A percentile compares a stretch with the other conserved stretches of the same genome.
Evolutionary conservation across 2,888 invertebrate genomes (phyloP).

Genomic region (Agriopis leucophaearia): DNA sequence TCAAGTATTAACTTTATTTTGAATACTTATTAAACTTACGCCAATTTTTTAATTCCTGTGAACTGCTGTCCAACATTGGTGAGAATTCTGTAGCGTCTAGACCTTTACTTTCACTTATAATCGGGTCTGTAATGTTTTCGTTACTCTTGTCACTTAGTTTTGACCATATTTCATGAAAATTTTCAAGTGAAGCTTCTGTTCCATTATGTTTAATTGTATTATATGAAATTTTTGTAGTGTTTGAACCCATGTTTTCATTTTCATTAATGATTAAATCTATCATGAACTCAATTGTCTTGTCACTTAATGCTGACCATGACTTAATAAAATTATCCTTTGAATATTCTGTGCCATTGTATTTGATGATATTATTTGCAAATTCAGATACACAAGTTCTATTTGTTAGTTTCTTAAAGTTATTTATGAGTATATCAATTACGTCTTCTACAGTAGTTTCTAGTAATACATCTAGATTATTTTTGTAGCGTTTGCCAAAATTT

Average conservation of each 20-base stretch:
- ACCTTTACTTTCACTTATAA: background rate
- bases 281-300: conserved; percentile 26
- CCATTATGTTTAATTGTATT: background rate
- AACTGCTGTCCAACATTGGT: background rate
- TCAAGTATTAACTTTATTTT: background rate
- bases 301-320: conserved; percentile 24
- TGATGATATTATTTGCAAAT: background rate
- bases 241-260: conserved; percentile 1
- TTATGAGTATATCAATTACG: conserved; percentile 23
- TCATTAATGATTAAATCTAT: conserved; percentile 9
- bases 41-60: background rate
- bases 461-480: conserved; percentile 38
- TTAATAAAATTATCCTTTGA: conserved; percentile 27
- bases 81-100: background rate
- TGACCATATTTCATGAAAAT: background rate
- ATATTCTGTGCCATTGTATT: conserved; percentile 5
- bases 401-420: conserved; percentile 12
- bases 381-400: conserved; percentile 20
- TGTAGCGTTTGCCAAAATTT: conserved; percentile 29
- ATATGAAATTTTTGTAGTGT: background rate
- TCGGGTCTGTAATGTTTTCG: background rate
- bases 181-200: background rate
- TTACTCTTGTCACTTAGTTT: background rate
- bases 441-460: conserved; percentile 46
- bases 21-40: background rate